Evolutionary conservation across 2,797 vertebrate genomes (phyloP).

Genomic region (Leuciscus waleckii): DNA sequence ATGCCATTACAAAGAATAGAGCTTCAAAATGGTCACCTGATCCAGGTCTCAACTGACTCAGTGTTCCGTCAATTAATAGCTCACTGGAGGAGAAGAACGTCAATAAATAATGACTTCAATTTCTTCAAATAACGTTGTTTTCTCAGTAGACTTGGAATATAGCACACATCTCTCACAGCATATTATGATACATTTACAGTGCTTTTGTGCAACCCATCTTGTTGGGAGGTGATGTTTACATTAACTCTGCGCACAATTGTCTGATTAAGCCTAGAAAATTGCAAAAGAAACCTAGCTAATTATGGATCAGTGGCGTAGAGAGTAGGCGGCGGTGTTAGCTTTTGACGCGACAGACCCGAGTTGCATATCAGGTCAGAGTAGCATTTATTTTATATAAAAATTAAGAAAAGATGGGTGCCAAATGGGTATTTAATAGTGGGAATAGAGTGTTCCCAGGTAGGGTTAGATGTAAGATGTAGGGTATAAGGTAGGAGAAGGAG

Average conservation of each 20-base stretch:
- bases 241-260: too few relatives aligned
- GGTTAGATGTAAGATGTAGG: neutral
- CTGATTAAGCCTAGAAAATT: too few relatives aligned
- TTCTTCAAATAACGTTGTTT: neutral
- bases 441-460: neutral
- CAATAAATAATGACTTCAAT: conserved; percentile 16
- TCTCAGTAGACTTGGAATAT: neutral
- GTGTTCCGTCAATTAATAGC: neutral
- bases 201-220: too few relatives aligned
- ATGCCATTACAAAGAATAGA: conserved; percentile 11
- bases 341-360: neutral
- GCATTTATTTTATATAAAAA: neutral
- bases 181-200: neutral
- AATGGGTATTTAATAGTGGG: neutral
- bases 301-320: too few relatives aligned
- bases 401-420: neutral
- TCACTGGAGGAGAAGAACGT: conserved; percentile 16
- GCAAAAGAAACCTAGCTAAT: too few relatives aligned
- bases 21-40: conserved; percentile 11
- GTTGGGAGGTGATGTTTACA: too few relatives aligned
- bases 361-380: neutral
- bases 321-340: neutral
- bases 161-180: neutral
- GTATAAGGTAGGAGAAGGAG: too few relatives aligned
- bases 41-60: neutral